A percentile compares a stretch with the other conserved stretches of the same genome.
phyloP scores from a whole-genome alignment of 2,113 vertebrate species.

The Trematomus loennbergii region DNA sequence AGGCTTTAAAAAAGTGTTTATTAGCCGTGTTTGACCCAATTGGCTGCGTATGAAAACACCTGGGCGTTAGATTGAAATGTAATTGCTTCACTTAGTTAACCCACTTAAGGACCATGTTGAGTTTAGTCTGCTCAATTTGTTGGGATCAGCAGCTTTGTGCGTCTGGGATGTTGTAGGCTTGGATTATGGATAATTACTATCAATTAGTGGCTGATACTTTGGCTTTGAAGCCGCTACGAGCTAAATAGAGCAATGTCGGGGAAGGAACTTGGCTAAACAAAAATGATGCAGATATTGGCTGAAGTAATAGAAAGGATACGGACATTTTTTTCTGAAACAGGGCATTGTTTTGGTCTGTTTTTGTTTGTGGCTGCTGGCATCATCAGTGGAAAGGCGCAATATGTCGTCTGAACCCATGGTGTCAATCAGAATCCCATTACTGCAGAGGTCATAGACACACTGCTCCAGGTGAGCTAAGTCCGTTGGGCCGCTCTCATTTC shows the following conservation, averaged over 20 bases:
- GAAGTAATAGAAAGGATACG: not conserved
- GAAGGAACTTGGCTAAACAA: conserved; percentile 27
- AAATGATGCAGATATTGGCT: not conserved
- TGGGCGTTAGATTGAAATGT: conserved; percentile 78
- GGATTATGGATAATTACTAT: conserved; percentile 78
- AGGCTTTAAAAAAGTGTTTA: conserved; percentile 50
- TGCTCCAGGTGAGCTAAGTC: conserved; percentile 60
- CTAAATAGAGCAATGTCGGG: conserved; percentile 32
- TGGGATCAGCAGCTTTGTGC: conserved; percentile 72
- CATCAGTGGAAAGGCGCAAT: conserved; percentile 38
- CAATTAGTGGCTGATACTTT: conserved; percentile 76
- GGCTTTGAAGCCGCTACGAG: conserved; percentile 54
- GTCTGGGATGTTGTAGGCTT: conserved; percentile 64
- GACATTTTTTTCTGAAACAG: not conserved
- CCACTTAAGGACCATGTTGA: conserved; percentile 74
- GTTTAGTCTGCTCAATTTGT: conserved; percentile 74
- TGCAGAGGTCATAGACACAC: conserved; percentile 72
- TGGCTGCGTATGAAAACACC: conserved; percentile 75
- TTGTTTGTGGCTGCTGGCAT: conserved; percentile 39
- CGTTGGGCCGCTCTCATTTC: conserved; percentile 45
- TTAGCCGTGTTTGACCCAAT: conserved; percentile 73
- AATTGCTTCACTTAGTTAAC: conserved; percentile 83
- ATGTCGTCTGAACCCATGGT: conserved; percentile 46
- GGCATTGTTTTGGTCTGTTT: conserved; percentile 31
- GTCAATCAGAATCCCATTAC: conserved; percentile 80